phyloP scores from a whole-genome alignment of 2,797 vertebrate species.

The Cynopterus sphinx region DNA sequence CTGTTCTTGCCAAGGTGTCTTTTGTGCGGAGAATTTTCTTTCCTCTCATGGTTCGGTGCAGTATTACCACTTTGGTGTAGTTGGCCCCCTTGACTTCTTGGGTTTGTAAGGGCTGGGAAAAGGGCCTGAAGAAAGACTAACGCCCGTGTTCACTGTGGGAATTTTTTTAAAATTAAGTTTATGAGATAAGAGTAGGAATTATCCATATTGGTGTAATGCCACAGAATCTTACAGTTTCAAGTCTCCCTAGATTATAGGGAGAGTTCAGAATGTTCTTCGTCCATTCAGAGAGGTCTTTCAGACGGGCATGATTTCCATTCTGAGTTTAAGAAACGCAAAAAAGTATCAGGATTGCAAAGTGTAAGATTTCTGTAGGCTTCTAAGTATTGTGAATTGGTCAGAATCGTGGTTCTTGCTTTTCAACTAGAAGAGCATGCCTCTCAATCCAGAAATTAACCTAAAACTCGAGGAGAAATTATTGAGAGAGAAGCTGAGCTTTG shows the following conservation, averaged over 20 bases:
- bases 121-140: neutral
- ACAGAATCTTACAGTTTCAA: neutral
- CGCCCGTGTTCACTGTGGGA: neutral
- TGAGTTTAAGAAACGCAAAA: constrained; percentile 39
- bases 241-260: neutral
- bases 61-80: neutral
- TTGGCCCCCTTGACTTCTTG: neutral
- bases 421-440: neutral
- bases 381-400: neutral
- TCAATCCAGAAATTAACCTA: neutral
- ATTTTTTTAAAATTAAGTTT: neutral
- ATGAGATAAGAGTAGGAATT: neutral
- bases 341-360: neutral
- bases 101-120: neutral
- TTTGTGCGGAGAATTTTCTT: constrained; percentile 1
- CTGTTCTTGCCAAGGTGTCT: neutral
- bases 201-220: neutral
- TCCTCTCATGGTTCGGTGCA: neutral
- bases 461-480: neutral
- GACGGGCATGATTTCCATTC: neutral
- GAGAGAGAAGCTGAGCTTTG: neutral
- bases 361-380: neutral
- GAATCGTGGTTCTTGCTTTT: neutral
- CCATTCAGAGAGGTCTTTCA: neutral
- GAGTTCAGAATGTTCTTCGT: constrained; percentile 43